These are phyloP conservation scores for Athene cunicularia DNA, from an alignment of 2,113 vertebrate species.

Conservation along the genomic window DNA sequence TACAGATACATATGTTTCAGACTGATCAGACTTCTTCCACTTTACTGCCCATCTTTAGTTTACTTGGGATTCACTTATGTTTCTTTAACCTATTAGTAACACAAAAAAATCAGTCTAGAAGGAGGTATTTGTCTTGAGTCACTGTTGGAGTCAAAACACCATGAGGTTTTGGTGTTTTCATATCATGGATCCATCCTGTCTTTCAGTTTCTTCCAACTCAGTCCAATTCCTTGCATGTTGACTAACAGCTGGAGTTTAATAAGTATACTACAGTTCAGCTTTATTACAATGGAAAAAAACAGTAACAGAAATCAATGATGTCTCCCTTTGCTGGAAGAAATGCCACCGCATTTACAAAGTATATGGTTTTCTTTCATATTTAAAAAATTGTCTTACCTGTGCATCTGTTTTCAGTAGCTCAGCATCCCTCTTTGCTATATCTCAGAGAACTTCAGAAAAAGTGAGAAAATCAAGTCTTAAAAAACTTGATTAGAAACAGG, in stretches of 20 bases:
- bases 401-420: background rate
- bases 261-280: background rate
- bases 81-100: background rate
- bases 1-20: background rate
- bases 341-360: background rate
- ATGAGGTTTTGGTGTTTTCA: background rate
- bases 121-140: background rate
- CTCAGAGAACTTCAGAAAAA: background rate
- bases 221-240: background rate
- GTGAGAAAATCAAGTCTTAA: background rate
- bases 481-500: background rate
- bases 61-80: background rate
- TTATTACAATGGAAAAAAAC: background rate
- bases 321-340: background rate
- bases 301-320: background rate
- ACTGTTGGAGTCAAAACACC: background rate
- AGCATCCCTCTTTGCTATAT: background rate
- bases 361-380: background rate
- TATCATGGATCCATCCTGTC: background rate
- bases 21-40: background rate
- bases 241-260: background rate
- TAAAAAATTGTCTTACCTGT: background rate
- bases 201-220: background rate
- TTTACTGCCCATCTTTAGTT: background rate
- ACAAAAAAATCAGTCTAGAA: background rate